A percentile compares a stretch with the other conserved stretches of the same genome.
Evolutionary conservation across 2,113 vertebrate genomes (phyloP).

Genomic region (Mixornis gularis): DNA sequence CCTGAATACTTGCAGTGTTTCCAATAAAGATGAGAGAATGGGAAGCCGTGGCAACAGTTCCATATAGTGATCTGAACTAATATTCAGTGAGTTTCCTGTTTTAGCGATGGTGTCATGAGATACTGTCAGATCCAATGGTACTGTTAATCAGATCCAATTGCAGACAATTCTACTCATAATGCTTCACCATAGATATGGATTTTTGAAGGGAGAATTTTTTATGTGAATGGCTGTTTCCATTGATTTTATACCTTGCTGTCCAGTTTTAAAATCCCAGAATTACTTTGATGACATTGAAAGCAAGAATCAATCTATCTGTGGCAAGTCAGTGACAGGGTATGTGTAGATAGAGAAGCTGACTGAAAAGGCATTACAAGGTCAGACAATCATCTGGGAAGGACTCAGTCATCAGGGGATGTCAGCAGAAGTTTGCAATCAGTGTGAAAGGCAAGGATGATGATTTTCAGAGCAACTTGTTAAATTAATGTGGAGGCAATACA

Average conservation of each 20-base stretch:
- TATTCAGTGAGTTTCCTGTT: neutral
- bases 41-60: neutral
- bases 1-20: neutral
- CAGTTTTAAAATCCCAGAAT: neutral
- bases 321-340: neutral
- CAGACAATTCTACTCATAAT: neutral
- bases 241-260: neutral
- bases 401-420: neutral
- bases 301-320: neutral
- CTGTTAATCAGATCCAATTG: neutral
- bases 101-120: neutral
- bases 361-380: neutral
- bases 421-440: neutral
- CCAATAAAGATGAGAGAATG: neutral
- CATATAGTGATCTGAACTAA: neutral
- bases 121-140: neutral
- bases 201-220: neutral
- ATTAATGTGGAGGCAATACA: neutral
- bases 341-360: neutral
- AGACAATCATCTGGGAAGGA: neutral
- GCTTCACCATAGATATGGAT: neutral
- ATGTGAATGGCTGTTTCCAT: neutral
- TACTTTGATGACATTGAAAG: neutral
- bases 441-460: neutral
- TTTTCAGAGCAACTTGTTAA: neutral